phyloP scores from a whole-genome alignment of 2,888 invertebrate genomes.

The Nephrotoma appendiculata region DNA sequence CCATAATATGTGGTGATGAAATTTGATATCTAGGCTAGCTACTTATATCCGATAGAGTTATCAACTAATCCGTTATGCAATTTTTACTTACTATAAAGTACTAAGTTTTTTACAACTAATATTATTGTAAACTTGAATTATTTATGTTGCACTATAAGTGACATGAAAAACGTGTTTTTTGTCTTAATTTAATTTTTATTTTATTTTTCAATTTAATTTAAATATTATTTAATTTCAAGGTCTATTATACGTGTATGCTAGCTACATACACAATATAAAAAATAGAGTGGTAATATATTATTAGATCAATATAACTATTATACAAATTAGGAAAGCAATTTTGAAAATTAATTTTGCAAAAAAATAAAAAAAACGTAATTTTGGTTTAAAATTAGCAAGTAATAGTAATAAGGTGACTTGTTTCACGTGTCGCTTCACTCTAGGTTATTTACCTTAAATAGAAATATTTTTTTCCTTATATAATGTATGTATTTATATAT shows the following conservation, averaged over 20 bases:
- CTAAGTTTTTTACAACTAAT: background rate
- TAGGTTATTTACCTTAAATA: background rate
- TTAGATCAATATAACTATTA: background rate
- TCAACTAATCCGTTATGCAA: background rate
- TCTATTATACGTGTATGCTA: background rate
- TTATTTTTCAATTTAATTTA: background rate
- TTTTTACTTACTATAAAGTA: background rate
- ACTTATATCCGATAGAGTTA: background rate
- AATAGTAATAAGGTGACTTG: background rate
- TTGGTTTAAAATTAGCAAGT: background rate
- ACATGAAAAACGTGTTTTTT: background rate
- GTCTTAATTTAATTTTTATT: background rate
- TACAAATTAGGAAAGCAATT: background rate
- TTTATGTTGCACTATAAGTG: background rate
- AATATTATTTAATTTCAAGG: background rate
- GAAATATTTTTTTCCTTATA: background rate
- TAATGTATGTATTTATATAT: background rate
- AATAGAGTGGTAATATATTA: background rate
- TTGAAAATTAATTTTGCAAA: background rate
- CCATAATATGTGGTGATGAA: background rate
- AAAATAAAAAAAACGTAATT: background rate
- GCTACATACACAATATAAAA: background rate
- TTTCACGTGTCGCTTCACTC: background rate
- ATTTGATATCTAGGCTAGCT: background rate
- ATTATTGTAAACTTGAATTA: background rate